Base-by-base conservation (phyloP, 2,888 invertebrate genomes). In the Cephalotes varians region DNA sequence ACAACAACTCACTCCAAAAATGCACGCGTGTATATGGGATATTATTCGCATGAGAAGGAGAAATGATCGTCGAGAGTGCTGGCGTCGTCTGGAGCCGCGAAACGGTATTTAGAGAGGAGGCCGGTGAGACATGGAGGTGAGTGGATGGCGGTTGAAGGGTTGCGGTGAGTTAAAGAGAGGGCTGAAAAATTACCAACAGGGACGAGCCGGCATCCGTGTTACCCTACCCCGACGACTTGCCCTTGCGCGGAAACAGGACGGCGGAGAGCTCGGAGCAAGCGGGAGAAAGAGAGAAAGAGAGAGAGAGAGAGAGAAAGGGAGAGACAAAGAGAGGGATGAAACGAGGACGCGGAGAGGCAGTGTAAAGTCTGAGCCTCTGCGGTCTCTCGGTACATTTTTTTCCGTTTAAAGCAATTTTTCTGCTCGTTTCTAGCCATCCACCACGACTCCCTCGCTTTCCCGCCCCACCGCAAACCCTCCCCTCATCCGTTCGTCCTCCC, bases 371-470 rank as follows among this genome's bases (percentile, higher is more conserved):
- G 69, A 64, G 72, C 72, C 47, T 76, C 76, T 56, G 65, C 51
- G 81, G 69, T 84, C 81, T 84, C 84, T 82, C 76, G 80, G 85
- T 87, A 84, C 86, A 80, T 85, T 85, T 90, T 87, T 90, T 88
- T 37, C 85, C 86, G 83, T 90, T 91, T 87, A 87, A 90, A 90
- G 87, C 87, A 90, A 91, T 90, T 89, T 91, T 89, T 91, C 89
- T 85, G 84, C 84, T 81, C 82, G 85, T 82, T 83, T 58, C 69
- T 79, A 79, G 54, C 65, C 76, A 51, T 44, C 67, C 67, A 54
- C 44, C 21, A 25, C 25, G 31, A 85, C 71, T 62, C 56, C 60
- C 51, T 51, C 37, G 3, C n/a, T 10, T n/a, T 28, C n/a, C 18
- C 21, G 83, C 67, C 47, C 58, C 51, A 9, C 80, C 81, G 34